These are phyloP conservation scores for Nerophis lumbriciformis DNA, from an alignment of 2,113 vertebrate genomes.

Conservation along the genomic window DNA sequence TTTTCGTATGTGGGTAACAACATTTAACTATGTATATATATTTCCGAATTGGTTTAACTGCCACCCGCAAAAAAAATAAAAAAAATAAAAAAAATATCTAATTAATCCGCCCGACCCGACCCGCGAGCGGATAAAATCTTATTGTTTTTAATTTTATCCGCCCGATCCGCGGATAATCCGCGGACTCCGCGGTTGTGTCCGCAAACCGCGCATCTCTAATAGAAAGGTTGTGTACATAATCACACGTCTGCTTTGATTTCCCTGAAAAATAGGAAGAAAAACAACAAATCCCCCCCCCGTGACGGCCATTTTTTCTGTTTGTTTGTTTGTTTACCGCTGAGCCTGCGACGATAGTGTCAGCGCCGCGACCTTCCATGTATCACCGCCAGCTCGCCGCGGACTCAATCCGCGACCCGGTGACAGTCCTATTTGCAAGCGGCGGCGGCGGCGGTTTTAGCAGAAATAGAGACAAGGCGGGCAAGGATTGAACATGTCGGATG, in stretches of 20 bases:
- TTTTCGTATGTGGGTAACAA: too few relatives aligned
- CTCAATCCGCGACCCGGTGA: conserved; percentile 21
- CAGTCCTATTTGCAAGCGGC: conserved; percentile 53
- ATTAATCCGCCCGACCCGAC: too few relatives aligned
- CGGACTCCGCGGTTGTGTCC: too few relatives aligned
- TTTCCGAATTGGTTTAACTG: too few relatives aligned
- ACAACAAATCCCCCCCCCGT: not conserved
- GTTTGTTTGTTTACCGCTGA: conserved; percentile 38
- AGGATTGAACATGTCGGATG: conserved; percentile 52
- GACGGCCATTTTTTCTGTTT: conserved; percentile 27
- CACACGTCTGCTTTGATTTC: not conserved
- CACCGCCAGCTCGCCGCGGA: conserved; percentile 26
- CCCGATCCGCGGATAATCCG: too few relatives aligned
- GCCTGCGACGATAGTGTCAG: conserved; percentile 45
- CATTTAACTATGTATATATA: too few relatives aligned
- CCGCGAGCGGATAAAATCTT: too few relatives aligned
- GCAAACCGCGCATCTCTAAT: too few relatives aligned
- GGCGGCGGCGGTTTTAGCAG: conserved; percentile 28
- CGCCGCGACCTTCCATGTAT: conserved; percentile 41
- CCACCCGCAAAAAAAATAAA: too few relatives aligned
- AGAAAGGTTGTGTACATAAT: too few relatives aligned
- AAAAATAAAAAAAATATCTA: too few relatives aligned
- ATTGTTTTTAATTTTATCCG: too few relatives aligned
- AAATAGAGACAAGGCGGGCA: conserved; percentile 19
- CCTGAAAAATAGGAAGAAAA: conserved; percentile 1